Evolutionary conservation across 2,113 vertebrate species (phyloP), one percentile per base, ranked within the genome.

Genomic region (Trochalopteron elliotii): DNA sequence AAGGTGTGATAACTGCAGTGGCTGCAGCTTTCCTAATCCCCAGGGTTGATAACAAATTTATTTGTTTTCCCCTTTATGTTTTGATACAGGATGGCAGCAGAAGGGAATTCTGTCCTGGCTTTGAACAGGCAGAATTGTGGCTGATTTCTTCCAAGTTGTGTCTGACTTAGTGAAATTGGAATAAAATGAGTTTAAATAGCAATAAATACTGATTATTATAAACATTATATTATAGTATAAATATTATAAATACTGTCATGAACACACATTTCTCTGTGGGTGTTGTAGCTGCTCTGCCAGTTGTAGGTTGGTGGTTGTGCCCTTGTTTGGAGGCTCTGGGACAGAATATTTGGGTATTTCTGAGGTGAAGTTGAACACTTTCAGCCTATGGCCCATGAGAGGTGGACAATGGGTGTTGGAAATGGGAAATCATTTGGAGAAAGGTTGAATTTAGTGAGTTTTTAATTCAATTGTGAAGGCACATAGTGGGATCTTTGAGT

Each of bases 331-430:
- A 40, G 87, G 12, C 69, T 85, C 31, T 49, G 57, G 30, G 40
- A 25, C 24, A 47, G 40, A 77, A 23, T 40, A 47, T 56, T 89
- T 81, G 50, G 2, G 0, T 37, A 3, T 83, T 70, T 22, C 40
- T 71, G 74, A 40, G 50, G 23, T 12, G 45, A 37, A 3, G 13
- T 0, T 25, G 52, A 64, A 19, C 37, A 4, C 15, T 45, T 59
- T 18, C 18, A 35, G 42, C 27, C 72, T 44, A 0, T 35, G 13
- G 6, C 25, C 25, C 0, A 0, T 10, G 39, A 70, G 67, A 57
- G 47, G 7, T 47, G 42, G 19, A 52, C 19, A 82, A 3, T 40
- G 31, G 10, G 33, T 76, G 47, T 23, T 49, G 39, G 40, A 70
- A 75, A 40, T 8, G 2, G 30, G 49, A 84, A 75, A 22, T 53